Evolutionary conservation across 2,113 vertebrate species (phyloP).

Genomic region (Pipa parva): DNA sequence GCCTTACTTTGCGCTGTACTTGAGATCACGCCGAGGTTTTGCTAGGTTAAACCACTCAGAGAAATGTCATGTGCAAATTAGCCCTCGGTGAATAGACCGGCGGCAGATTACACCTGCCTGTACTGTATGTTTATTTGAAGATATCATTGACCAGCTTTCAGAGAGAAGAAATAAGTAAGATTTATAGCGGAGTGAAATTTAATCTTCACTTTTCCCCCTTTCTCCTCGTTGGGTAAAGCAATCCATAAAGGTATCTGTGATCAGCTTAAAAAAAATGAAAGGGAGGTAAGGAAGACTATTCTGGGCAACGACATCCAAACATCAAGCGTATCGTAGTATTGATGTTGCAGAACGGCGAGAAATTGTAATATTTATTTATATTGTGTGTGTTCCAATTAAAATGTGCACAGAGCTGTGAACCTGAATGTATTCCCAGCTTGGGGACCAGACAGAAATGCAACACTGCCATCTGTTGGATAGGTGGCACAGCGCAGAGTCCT

Average conservation of each 20-base stretch:
- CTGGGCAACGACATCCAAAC: constrained; percentile 30
- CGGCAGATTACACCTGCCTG: no score
- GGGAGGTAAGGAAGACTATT: constrained; percentile 42
- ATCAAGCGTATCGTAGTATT: constrained; percentile 15
- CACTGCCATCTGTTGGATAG: constrained; percentile 62
- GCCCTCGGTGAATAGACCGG: no score
- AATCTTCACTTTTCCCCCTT: no score
- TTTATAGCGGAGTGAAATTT: constrained; percentile 46
- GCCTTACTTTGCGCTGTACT: no score
- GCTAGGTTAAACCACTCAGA: no score
- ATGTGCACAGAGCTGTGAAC: background rate
- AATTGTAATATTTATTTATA: constrained; percentile 16
- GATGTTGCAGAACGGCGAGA: constrained; percentile 24
- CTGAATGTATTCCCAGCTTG: background rate
- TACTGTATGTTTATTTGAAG: constrained; percentile 36
- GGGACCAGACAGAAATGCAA: constrained; percentile 42
- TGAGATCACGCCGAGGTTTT: no score
- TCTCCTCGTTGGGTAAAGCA: constrained; percentile 39
- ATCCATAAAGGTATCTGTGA: constrained; percentile 51
- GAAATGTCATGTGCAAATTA: no score
- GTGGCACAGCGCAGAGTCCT: no score
- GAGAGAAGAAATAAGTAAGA: constrained; percentile 42
- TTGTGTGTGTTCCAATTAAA: constrained; percentile 18
- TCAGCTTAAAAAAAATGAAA: constrained; percentile 41
- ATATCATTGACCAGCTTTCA: constrained; percentile 43